Conservation (phyloP, 2,888 invertebrate genomes). For the Cryptus viduatorius region DNA sequence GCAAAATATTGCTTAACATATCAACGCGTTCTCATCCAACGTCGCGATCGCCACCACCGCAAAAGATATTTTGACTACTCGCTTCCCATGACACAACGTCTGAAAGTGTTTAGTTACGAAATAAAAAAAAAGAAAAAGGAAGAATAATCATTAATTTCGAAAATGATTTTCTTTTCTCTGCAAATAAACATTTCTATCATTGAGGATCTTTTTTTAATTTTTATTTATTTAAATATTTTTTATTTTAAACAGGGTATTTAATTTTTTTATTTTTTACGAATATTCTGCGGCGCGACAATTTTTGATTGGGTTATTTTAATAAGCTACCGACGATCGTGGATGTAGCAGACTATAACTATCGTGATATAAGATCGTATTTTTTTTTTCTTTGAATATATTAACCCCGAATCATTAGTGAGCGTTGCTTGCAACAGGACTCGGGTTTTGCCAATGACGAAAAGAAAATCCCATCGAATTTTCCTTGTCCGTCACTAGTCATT, state of each 20-base stretch:
- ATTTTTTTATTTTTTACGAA: neutral
- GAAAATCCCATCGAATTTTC: constrained; percentile 17
- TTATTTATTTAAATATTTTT: too few species aligned
- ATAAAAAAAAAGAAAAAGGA: neutral
- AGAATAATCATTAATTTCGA: neutral
- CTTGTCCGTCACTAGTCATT: neutral
- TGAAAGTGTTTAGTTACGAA: neutral
- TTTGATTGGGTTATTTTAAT: too few species aligned
- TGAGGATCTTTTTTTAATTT: too few species aligned
- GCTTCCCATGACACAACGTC: constrained; percentile 4
- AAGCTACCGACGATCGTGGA: too few species aligned
- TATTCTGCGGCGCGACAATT: neutral
- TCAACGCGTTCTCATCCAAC: constrained; percentile 48
- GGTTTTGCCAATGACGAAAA: neutral
- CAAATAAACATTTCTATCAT: neutral
- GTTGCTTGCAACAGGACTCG: too few species aligned
- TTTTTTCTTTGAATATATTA: too few species aligned
- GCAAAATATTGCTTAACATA: constrained; percentile 41
- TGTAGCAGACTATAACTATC: too few species aligned
- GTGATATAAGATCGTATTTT: too few species aligned
- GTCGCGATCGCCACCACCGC: constrained; percentile 22
- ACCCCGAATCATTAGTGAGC: too few species aligned
- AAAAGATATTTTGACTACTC: constrained; percentile 7
- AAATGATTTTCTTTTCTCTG: neutral
- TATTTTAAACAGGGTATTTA: too few species aligned